Base-by-base conservation (phyloP, 1,140 invertebrate genomes). In the Drosophila murphyi region DNA sequence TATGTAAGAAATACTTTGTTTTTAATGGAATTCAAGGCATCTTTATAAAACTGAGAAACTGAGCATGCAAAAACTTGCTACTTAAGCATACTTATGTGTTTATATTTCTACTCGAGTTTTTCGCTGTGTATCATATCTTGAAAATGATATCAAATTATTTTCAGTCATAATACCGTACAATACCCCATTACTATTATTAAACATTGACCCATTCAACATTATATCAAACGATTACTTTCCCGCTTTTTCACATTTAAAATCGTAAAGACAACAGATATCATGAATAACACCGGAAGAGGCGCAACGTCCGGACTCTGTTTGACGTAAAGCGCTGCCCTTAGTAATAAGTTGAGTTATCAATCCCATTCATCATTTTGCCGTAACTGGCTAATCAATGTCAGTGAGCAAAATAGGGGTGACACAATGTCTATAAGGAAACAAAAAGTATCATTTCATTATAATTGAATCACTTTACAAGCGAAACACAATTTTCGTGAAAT, bases 341-440 rank as follows among this genome's bases (percentile, higher is more conserved):
- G 55, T 73, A 73, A 73, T 51, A 43, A 10, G 41, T 8, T 12
- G n/a, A 41, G 47, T 4, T 71, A 55, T 72, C 62, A 72, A 52
- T 64, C 47, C 70, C 76, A 75, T 82, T 80, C 52, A 65, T 52
- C 51, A 82, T 82, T 41, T 56, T 39, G 12, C 12, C 39, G 37
- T 54, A 20, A 10, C 50, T 34, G 48, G 54, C 35, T 71, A 72
- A 75, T 75, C 82, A 81, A 55, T n/a, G 28, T 3, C 43, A 35
- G 41, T 50, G 55, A 34, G 56, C 12, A 34, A 47, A n/a, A n/a
- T 10, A 43, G 39, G 6, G 83, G 80, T 88, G 80, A 88, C 83
- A 88, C 52, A 76, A 88, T 88, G 83, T 88, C 83, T 88, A 88
- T 88, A 78, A 89, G 80, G 43, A 88, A 87, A 60, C 47, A 50